Evolutionary conservation across 2,888 invertebrate genomes (phyloP), one percentile per base, ranked within the genome.

Genomic region (Eulithis testata): DNA sequence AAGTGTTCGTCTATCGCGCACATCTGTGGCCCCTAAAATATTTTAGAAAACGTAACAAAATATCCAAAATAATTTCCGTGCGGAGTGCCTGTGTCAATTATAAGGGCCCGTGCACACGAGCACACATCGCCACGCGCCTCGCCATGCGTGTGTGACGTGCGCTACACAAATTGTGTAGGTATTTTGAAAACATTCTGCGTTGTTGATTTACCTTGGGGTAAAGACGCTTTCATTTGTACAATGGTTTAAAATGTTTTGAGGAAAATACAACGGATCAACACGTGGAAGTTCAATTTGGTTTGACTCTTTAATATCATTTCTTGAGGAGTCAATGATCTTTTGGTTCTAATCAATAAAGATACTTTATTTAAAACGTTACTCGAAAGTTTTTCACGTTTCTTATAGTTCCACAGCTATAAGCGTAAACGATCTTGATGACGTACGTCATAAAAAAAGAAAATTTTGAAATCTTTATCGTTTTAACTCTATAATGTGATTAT

Each of bases 41-140:
- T 45, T 45, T 12, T 45, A 45, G 44, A 7, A 47, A 47, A 21
- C 1, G 7, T n/a, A 36, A 37, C 52, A n/a, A n/a, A 21, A 54
- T 43, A 59, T 53, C 43, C 44, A 57, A 60, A 63, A 60, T 58
- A 54, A 37, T 57, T 57, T 47, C 54, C 11, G 31, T 60, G 51
- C 61, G 40, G 40, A 8, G 8, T 40, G 40, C 9, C 43, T 36
- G 43, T 56, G 66, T 69, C 66, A 65, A 69, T 71, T 69, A 67
- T 69, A 71, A 71, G 61, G 67, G 61, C 50, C 59, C 52, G 65
- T 50, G 65, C 71, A 69, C 69, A 69, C 67, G 61, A 53, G 44
- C 49, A 56, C 54, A 54, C 59, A n/a, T 12, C 40, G 59, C 58
- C 60, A 36, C 56, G 56, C 57, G 21, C 45, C 55, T 21, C 49